Base-by-base conservation (phyloP, 2,797 vertebrate genomes). In the Enteromius anoplus region DNA sequence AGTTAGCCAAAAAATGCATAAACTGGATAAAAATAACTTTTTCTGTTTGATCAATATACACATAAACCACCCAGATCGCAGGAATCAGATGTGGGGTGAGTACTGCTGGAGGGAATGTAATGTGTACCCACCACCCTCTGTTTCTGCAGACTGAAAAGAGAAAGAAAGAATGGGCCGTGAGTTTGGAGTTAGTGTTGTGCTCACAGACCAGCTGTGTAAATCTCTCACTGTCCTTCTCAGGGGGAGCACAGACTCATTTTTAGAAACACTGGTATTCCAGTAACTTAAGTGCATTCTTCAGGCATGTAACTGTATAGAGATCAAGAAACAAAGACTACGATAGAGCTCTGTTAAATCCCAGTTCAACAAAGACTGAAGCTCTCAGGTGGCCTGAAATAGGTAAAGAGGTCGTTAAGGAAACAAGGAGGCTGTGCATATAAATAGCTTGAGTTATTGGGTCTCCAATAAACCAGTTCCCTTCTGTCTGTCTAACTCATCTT, bases 201-300 rank as follows among this genome's bases (percentile, higher is more conserved):
- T 85, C 80, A 82, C 69, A 78, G 85, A 82, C 88, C 88, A 87
- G 88, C 89, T 90, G 88, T 88, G 89, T 88, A 89, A 89, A 90
- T 89, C 85, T 88, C 80, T 87, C 86, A 86, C 84, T 88, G 81
- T 82, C 79, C 26, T 85, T 53, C 60, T 69, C 76, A 84, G 76
- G 65, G 75, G 64, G 69, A 83, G 65, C 81, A 85, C 85, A 86
- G 87, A 89, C 86, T 85, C 88, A 89, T 88, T 90, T 89, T 89
- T 89, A 88, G 87, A 89, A 88, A 87, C 84, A 85, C 76, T 83
- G 82, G 84, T 87, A 88, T 90, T 90, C 84, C 65, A 82, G 87
- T 84, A 85, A 85, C 88, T 86, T 80, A 80, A 89, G 81, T 84
- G 84, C 84, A 86, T 80, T 85, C 84, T 88, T 78, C 32, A 76